Evolutionary conservation across 1,140 invertebrate genomes (phyloP), one percentile per base, ranked within the genome.

Genomic region (Caenorhabditis tropicalis): DNA sequence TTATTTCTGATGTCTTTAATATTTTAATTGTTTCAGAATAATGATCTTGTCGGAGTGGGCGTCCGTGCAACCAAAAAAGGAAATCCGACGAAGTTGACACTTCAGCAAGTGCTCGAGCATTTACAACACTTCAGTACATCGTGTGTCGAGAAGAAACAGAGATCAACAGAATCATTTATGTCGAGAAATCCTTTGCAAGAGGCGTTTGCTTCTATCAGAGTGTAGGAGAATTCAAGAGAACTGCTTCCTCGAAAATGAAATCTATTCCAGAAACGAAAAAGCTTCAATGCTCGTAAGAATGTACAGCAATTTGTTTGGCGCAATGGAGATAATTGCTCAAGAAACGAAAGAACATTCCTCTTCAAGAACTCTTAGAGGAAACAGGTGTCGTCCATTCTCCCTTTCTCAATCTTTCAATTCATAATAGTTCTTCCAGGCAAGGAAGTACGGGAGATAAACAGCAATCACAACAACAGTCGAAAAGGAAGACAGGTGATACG

Each of bases 311-410:
- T 24, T 74, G 36, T 74, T 74, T 15, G 36, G 36, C 19, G 65
- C 65, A 21, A 74, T 74, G 65, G 65, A 74, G 16, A 74, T 74
- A 5, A 74, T 74, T 74, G 65, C 65, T 74, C 65, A 74, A 29
- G 65, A 74, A 6, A 21, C 36, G n/a, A 74, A 74, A 43, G 65
- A 74, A 29, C 65, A 74, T 1, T 43, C 36, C 3, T 43, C 65
- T 7, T 74, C 65, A 24, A 74, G 65, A 43, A 74, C 65, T 21
- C 24, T 74, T 4, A 39, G 65, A 74, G 65, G 65, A 39, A 74
- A 74, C 36, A 74, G 65, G 65, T 74, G 36, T n/a, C 10, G 2
- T 24, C 36, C 36, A 43, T 56, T 56, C 6, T 9, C 51, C 51
- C 5, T n/a, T 24, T 43, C 10, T 43, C 65, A 46, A 1, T 43